Conservation (phyloP, 2,888 invertebrate species). For the Athalia cordata region DNA sequence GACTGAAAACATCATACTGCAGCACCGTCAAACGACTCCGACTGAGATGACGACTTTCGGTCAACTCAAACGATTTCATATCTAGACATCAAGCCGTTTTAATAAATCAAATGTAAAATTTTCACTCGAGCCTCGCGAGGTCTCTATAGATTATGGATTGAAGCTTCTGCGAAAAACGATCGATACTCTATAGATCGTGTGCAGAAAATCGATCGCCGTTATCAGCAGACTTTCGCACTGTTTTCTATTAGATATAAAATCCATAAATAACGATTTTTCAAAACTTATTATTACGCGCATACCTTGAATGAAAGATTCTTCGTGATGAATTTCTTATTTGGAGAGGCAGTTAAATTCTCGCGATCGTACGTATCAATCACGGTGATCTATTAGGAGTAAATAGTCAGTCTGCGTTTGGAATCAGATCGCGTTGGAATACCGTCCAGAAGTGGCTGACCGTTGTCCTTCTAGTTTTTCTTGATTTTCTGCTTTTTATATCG, state of each 20-base stretch:
- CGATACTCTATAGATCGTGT: too few species aligned
- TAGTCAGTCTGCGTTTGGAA: conserved; percentile 11
- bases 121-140: background rate
- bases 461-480: conserved; percentile 20
- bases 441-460: conserved; percentile 21
- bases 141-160: background rate
- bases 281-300: too few species aligned
- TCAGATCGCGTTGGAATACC: conserved; percentile 11
- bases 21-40: conserved; percentile 16
- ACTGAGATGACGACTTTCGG: background rate
- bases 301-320: too few species aligned
- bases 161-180: too few species aligned
- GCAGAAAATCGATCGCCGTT: too few species aligned
- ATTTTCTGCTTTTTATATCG: background rate
- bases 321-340: too few species aligned
- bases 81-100: too few species aligned
- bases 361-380: too few species aligned
- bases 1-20: conserved; percentile 19
- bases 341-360: too few species aligned
- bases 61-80: conserved; percentile 1
- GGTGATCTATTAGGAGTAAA: background rate
- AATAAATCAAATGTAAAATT: background rate
- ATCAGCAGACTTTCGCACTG: too few species aligned
- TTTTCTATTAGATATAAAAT: too few species aligned
- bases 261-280: too few species aligned